Base-by-base conservation (phyloP, 2,888 invertebrate species). In the Oligia strigilis region DNA sequence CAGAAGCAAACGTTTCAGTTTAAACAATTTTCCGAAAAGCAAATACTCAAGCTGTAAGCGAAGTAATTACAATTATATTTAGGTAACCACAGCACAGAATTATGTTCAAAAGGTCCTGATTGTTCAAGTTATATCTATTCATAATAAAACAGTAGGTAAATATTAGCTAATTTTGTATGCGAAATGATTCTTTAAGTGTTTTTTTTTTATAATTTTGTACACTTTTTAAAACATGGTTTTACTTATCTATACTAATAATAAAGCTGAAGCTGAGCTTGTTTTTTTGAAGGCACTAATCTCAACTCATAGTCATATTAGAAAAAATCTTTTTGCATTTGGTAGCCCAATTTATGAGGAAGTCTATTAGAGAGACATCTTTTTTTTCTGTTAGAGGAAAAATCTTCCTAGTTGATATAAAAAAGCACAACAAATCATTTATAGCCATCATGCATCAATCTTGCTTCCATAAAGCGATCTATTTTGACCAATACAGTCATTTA, bases 31-130 rank as follows among this genome's bases (percentile, higher is more conserved):
- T 0, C n/a, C 13, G 6, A 66, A 60, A 71, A 70, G 1, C 62
- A 64, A 78, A 64, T 19, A 78, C 43, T 36, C 29, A 29, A 65
- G 58, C 8, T 65, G 52, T 60, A 64, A 64, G 19, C 73, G 14
- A 67, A 72, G 29, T 69, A 72, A 80, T 84, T 65, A 77, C 14
- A 77, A 58, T 74, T 77, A 58, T 75, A 14, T 73, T 70, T 29
- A 29, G 29, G 29, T 29, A 29, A 29, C 29, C 29, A 29, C 29
- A 29, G 29, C 43, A 76, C 64, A 58, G 23, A 52, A 58, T 70
- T 60, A 49, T 72, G 62, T 73, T 52, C 64, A 52, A 80, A 60
- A 17, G 4, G 14, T 29, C 40, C 40, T 60, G 17, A 49, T 64
- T 46, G n/a, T 2, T 17, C 4, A 55, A 36, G 9, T 40, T 36